Percentiles rank a stretch among this genome's conserved stretches.
These are phyloP conservation scores for Ormyrus nitidulus DNA, from an alignment of 2,888 invertebrate genomes.

Conservation along the genomic window DNA sequence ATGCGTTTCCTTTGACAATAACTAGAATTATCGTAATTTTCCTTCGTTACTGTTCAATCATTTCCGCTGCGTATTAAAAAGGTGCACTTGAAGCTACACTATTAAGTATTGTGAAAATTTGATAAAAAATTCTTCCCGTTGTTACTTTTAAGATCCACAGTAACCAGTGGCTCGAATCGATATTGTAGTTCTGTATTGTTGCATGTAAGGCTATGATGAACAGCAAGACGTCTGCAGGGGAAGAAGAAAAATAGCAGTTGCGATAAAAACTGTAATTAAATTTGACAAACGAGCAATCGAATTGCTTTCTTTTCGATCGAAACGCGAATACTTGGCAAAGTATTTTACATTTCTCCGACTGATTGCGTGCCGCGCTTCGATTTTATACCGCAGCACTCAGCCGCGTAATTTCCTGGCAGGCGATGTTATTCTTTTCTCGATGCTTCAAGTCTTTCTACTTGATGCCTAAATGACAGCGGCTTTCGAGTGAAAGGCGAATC, in stretches of 20 bases:
- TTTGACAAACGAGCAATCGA: conserved; percentile 38
- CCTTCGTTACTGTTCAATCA: conserved; percentile 25
- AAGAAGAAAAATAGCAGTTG: too few relatives aligned
- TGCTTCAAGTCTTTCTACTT: conserved; percentile 36
- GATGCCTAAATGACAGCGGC: conserved; percentile 46
- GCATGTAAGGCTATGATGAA: too few relatives aligned
- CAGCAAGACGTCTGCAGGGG: too few relatives aligned
- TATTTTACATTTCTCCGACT: conserved; percentile 34
- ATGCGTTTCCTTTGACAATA: conserved; percentile 30
- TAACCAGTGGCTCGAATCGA: too few relatives aligned
- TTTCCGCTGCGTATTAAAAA: conserved; percentile 40
- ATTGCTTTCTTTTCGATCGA: conserved; percentile 30
- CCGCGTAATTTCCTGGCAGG: conserved; percentile 65
- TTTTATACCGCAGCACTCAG: conserved; percentile 51
- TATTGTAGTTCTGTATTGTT: too few relatives aligned
- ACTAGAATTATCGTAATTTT: conserved; percentile 34
- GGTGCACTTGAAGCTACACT: not conserved
- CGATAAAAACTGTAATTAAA: conserved; percentile 28
- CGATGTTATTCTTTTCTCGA: conserved; percentile 58
- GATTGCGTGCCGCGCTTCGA: conserved; percentile 51
- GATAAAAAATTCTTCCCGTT: not conserved
- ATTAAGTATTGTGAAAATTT: not conserved
- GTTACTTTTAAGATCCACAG: too few relatives aligned
- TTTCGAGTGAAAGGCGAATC: conserved; percentile 39
- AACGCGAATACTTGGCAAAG: conserved; percentile 19